Evolutionary conservation across 2,888 invertebrate species (phyloP).

Genomic region (Cantharis nigra): DNA sequence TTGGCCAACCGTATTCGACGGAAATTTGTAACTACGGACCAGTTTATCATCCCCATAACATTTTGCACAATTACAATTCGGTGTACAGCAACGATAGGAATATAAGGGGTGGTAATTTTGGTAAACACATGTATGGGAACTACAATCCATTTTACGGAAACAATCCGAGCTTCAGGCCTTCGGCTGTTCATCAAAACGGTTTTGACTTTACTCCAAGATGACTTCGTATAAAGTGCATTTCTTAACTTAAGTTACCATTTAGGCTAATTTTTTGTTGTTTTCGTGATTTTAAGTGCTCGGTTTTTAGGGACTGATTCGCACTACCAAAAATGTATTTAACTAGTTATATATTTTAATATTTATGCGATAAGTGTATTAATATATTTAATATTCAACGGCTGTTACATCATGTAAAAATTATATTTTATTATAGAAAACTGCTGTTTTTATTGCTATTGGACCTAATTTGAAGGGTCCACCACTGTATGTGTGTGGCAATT

Average conservation of each 20-base stretch:
- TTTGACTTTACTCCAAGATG: slow-evolving; percentile 50
- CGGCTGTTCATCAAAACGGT: slow-evolving; percentile 41
- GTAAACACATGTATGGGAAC: slow-evolving; percentile 48
- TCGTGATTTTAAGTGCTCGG: neutral
- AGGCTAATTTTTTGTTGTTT: neutral
- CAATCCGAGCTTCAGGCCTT: slow-evolving; percentile 42
- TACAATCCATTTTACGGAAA: slow-evolving; percentile 50
- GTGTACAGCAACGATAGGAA: slow-evolving; percentile 50
- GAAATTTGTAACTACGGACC: slow-evolving; percentile 72
- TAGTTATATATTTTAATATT: slow-evolving; percentile 8
- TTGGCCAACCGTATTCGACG: slow-evolving; percentile 67
- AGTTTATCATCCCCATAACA: slow-evolving; percentile 63
- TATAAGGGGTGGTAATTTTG: slow-evolving; percentile 47
- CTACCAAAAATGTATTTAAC: neutral
- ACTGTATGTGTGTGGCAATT: neutral
- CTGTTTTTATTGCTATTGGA: neutral
- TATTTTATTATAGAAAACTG: slow-evolving; percentile 22
- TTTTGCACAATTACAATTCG: slow-evolving; percentile 53
- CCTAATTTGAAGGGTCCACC: neutral
- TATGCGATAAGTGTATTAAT: neutral
- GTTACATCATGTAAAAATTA: slow-evolving; percentile 24
- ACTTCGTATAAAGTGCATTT: neutral
- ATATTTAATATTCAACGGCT: slow-evolving; percentile 20
- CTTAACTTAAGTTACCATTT: neutral
- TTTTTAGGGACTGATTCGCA: neutral